Conservation (phyloP, 2,797 vertebrate genomes). For the Decapterus maruadsi region DNA sequence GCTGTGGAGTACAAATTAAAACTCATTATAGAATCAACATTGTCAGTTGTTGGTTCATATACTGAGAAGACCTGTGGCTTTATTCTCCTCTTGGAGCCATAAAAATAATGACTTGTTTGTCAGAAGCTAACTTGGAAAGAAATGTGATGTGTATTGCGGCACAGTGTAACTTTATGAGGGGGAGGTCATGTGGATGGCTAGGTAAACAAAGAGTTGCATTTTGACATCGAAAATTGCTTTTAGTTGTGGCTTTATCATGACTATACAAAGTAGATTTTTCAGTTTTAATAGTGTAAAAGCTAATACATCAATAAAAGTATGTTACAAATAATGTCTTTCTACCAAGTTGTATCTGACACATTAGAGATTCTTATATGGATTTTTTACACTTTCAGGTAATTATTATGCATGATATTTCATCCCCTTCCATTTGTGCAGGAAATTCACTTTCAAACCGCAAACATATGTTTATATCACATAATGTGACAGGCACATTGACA, state of each 20-base stretch:
- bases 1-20: neutral
- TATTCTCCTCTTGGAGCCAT: neutral
- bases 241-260: neutral
- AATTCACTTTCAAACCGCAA: constrained; percentile 7
- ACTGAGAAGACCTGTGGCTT: no score
- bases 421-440: neutral
- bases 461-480: constrained; percentile 13
- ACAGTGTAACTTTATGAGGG: neutral
- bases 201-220: neutral
- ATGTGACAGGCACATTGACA: constrained; percentile 22
- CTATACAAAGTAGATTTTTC: neutral
- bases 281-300: no score
- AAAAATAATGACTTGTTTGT: neutral
- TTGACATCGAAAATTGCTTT: neutral
- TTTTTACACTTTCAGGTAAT: neutral
- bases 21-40: neutral
- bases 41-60: neutral
- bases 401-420: neutral
- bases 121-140: neutral
- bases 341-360: neutral
- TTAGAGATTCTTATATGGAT: neutral
- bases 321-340: neutral
- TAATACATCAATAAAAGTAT: no score
- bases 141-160: neutral
- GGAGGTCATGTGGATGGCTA: neutral